Evolutionary conservation across 2,113 vertebrate genomes (phyloP).

Genomic region (Rutilus rutilus): DNA sequence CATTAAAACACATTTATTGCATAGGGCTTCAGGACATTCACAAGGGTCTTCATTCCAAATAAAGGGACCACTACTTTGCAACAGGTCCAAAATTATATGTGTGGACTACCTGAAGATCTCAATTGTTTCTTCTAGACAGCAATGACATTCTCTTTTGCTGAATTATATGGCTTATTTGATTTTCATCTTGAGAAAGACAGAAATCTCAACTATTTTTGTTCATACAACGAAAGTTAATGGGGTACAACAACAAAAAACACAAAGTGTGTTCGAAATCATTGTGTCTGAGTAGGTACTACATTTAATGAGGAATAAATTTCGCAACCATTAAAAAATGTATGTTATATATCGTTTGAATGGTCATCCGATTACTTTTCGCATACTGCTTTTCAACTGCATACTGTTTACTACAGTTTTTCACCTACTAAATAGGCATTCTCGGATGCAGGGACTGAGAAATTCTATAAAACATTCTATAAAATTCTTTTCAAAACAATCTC

Average conservation of each 20-base stretch:
- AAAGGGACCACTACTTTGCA: neutral
- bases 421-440: neutral
- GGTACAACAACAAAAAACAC: neutral
- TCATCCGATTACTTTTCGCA: too few species aligned
- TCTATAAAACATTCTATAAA: neutral
- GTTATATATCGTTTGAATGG: neutral
- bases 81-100: neutral
- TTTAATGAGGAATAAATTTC: neutral
- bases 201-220: neutral
- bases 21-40: neutral
- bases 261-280: neutral
- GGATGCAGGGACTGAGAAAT: neutral
- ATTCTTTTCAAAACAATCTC: too few species aligned
- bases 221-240: neutral
- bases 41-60: neutral
- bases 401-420: neutral
- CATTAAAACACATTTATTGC: neutral
- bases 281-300: neutral
- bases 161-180: neutral
- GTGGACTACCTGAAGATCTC: neutral
- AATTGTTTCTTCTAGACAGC: neutral
- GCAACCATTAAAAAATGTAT: neutral
- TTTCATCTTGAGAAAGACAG: neutral
- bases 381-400: neutral
- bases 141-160: neutral